Evolutionary conservation across 2,113 vertebrate genomes (phyloP), one percentile per base, ranked within the genome.

Genomic region (Lepisosteus oculatus): DNA sequence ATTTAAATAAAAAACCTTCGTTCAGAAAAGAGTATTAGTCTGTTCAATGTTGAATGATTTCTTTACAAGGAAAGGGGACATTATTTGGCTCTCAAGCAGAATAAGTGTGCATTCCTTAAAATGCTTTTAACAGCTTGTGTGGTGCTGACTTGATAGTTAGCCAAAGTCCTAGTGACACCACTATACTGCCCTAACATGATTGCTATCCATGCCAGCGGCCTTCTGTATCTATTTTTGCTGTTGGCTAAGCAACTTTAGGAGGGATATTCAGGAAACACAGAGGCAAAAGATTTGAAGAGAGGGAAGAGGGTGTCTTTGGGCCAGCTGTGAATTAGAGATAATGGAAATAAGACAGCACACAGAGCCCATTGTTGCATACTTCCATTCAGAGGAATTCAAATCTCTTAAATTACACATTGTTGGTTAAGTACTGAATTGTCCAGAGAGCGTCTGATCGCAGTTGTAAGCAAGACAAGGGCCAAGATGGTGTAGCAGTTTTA

Each of bases 251-350:
- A 15, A 44, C 7, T 5, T 14, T 2, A 43, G 14, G 64, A 11
- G 8, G 43, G 1, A 45, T 44, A 13, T 3, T 12, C 43, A 43
- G 42, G 43, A 43, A 13, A 9, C 2, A 14, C 41, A 12, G 47
- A 51, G 47, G 47, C 9, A 9, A 9, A 51, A 51, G 47, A 51
- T 51, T 51, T 51, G 62, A 42, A 12, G 3, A 45, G 43, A 43
- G 11, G 63, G 14, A 42, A 43, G 63, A 45, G 63, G 63, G 9
- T 44, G 63, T 65, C 63, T 65, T 43, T 13, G 13, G 43, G 11
- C 63, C 63, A 44, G 63, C 63, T 65, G 63, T 44, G 11, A 44
- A 44, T 65, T 13, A 5, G 63, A 44, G 63, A 65, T 65, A 65
- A 65, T 65, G 63, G 43, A 14, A 13, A 43, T 6, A 43, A 43